phyloP scores from a whole-genome alignment of 2,113 vertebrate species.

The Petrocephalus zakoni region DNA sequence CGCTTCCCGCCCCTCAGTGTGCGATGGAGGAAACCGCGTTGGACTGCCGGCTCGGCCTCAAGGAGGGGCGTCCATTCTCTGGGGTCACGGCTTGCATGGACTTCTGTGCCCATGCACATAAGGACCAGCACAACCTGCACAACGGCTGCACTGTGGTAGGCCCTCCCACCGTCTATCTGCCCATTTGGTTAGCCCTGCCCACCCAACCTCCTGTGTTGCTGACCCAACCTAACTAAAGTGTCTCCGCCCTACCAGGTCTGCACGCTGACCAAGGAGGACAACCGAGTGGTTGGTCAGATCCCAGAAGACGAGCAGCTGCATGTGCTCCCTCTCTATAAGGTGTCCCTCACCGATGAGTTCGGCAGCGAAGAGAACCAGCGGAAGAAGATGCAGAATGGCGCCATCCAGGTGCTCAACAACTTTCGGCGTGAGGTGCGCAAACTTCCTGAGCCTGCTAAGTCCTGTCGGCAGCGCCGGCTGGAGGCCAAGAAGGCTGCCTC shows the following conservation, averaged over 20 bases:
- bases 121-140: slow-evolving; percentile 96
- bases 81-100: slow-evolving; percentile 98
- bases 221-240: neutral
- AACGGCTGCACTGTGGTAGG: slow-evolving; percentile 97
- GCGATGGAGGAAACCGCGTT: slow-evolving; percentile 73
- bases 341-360: slow-evolving; percentile 80
- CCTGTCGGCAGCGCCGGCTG: slow-evolving; percentile 85
- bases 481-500: slow-evolving; percentile 87
- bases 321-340: slow-evolving; percentile 89
- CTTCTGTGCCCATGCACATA: slow-evolving; percentile 97
- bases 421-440: slow-evolving; percentile 90
- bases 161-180: neutral
- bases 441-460: slow-evolving; percentile 90
- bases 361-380: slow-evolving; percentile 85
- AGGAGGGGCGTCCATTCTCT: slow-evolving; percentile 90
- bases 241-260: slow-evolving; percentile 73
- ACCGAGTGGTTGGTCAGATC: slow-evolving; percentile 77
- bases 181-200: neutral
- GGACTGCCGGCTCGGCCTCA: slow-evolving; percentile 86
- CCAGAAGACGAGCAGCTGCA: slow-evolving; percentile 93
- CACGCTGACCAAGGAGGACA: slow-evolving; percentile 94
- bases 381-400: slow-evolving; percentile 81
- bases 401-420: slow-evolving; percentile 84
- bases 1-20: slow-evolving; percentile 59
- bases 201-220: neutral